These are phyloP conservation scores for Imbricaverruca yamaguchii DNA, from an alignment of 2,888 invertebrate species.

Conservation along the genomic window DNA sequence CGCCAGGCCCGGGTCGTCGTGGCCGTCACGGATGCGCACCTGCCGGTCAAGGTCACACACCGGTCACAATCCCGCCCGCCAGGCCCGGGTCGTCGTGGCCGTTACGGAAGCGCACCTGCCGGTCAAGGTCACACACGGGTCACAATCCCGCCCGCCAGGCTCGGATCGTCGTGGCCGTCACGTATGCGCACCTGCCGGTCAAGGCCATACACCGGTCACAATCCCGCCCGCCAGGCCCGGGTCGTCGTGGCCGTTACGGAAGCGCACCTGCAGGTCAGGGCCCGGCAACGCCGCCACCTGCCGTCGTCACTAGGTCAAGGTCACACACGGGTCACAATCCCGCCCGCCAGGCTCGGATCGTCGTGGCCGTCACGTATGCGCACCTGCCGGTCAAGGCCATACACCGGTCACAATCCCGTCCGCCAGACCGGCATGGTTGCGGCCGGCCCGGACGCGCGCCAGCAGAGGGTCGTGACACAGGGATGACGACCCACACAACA, in stretches of 20 bases:
- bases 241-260: slow-evolving; percentile 69
- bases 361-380: slow-evolving; percentile 68
- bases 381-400: not conserved
- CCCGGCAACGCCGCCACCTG: too few species aligned
- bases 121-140: not conserved
- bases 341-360: slow-evolving; percentile 69
- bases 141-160: too few species aligned
- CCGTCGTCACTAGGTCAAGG: too few species aligned
- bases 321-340: slow-evolving; percentile 40
- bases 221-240: slow-evolving; percentile 67
- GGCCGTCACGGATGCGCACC: too few species aligned
- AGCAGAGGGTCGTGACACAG: too few species aligned
- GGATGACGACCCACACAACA: too few species aligned
- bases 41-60: not conserved
- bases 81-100: slow-evolving; percentile 70
- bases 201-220: not conserved
- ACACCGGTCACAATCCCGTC: not conserved
- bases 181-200: not conserved
- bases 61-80: slow-evolving; percentile 55
- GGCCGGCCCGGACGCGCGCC: too few species aligned
- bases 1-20: too few species aligned
- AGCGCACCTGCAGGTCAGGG: slow-evolving; percentile 43
- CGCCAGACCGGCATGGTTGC: not conserved
- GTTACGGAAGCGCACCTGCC: slow-evolving; percentile 54
- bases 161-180: too few species aligned